phyloP scores from a whole-genome alignment of 1,140 invertebrate species.

The Periplaneta americana region DNA sequence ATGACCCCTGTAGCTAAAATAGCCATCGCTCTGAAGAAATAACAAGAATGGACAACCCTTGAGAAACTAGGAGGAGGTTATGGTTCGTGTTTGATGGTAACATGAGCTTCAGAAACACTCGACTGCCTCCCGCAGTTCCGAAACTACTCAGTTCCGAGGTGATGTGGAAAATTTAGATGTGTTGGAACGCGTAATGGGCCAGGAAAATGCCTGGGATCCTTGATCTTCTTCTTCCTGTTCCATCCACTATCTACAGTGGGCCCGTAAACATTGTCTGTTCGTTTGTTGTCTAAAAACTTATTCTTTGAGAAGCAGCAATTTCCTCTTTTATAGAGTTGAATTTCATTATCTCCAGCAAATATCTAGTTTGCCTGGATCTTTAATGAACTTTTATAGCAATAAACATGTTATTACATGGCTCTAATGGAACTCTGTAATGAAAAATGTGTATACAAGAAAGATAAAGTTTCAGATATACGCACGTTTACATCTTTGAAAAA shows the following conservation, averaged over 20 bases:
- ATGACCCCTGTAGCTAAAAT: too few species aligned
- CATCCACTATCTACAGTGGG: neutral
- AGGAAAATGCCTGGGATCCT: neutral
- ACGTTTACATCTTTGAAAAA: too few species aligned
- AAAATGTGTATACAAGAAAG: too few species aligned
- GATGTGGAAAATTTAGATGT: neutral
- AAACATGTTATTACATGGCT: neutral
- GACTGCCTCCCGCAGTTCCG: neutral
- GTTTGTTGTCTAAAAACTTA: neutral
- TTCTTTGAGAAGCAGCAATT: neutral
- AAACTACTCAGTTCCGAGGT: neutral
- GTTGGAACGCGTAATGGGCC: neutral
- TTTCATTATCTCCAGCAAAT: neutral
- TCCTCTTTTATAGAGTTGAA: neutral
- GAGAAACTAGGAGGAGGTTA: neutral
- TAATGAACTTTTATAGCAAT: neutral
- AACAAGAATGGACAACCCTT: neutral
- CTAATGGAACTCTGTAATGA: too few species aligned
- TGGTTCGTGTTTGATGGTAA: neutral
- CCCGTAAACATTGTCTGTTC: neutral
- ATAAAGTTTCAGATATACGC: too few species aligned
- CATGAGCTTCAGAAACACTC: neutral
- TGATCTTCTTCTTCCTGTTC: neutral
- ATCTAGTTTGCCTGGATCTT: neutral
- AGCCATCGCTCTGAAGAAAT: neutral